Conservation (phyloP, 2,113 vertebrate genomes). For the Sterrhoptilus dennistouni region DNA sequence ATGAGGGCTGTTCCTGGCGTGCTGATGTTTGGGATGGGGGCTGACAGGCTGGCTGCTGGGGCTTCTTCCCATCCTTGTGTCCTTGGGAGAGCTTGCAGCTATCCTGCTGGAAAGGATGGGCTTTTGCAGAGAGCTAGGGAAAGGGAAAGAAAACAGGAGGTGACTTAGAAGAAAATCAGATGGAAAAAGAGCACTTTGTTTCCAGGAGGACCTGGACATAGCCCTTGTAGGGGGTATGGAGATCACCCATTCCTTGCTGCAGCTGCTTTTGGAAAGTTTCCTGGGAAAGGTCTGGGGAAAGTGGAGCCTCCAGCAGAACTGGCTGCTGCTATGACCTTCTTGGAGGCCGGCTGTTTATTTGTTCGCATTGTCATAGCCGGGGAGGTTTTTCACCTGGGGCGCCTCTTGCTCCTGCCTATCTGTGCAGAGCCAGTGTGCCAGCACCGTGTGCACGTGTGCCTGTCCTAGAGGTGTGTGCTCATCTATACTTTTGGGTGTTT, state of each 20-base stretch:
- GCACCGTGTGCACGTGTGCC: fast-evolving
- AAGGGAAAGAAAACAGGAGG: not conserved
- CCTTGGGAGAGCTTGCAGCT: not conserved
- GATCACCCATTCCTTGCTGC: not conserved
- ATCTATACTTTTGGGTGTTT: not conserved
- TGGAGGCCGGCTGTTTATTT: not conserved
- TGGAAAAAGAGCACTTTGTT: not conserved
- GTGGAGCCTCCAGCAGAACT: not conserved
- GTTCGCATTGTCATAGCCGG: not conserved
- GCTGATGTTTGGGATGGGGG: no score
- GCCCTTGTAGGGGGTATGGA: not conserved
- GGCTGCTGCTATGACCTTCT: not conserved
- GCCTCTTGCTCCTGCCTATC: not conserved
- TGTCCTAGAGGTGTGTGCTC: not conserved
- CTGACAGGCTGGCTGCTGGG: not conserved
- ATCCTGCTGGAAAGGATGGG: not conserved
- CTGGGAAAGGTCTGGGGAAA: not conserved
- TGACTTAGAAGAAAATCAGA: not conserved
- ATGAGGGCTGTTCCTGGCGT: not conserved
- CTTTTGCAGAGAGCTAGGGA: not conserved
- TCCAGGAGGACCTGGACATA: not conserved
- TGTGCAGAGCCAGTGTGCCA: not conserved
- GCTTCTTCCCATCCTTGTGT: not conserved
- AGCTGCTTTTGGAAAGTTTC: not conserved
- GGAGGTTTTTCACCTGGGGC: not conserved